These are phyloP conservation scores for Pyrrhia umbra DNA, from an alignment of 2,888 invertebrate species.

Conservation along the genomic window DNA sequence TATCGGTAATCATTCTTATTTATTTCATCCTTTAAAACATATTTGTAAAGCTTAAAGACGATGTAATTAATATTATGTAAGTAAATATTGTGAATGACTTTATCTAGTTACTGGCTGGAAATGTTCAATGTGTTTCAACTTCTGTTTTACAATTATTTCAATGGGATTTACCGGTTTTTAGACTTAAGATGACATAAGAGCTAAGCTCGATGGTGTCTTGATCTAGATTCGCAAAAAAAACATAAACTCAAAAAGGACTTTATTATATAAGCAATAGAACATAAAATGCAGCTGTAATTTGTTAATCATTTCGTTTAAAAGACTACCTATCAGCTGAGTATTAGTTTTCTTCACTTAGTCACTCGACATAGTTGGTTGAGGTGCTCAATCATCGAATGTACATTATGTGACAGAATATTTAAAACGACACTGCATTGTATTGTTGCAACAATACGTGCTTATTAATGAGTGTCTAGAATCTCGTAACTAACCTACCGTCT, in stretches of 20 bases:
- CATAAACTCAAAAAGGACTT: background rate
- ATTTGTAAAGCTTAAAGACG: background rate
- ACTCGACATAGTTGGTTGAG: conserved; percentile 56
- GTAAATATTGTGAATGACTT: no score
- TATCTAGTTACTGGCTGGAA: background rate
- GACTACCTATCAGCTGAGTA: no score
- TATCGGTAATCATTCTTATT: conserved; percentile 33
- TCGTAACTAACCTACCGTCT: background rate
- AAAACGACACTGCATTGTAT: conserved; percentile 54
- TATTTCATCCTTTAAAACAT: conserved; percentile 33
- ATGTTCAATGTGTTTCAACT: background rate
- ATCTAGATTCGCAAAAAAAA: background rate
- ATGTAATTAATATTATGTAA: conserved; percentile 9
- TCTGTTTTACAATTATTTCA: no score
- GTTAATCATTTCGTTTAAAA: background rate
- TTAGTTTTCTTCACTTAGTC: conserved; percentile 33
- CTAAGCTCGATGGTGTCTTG: no score
- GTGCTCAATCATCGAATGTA: conserved; percentile 50
- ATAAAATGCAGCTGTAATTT: background rate
- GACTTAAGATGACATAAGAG: no score
- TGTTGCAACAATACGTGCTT: conserved; percentile 44
- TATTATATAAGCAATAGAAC: background rate
- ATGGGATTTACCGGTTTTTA: no score
- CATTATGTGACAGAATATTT: conserved; percentile 47
- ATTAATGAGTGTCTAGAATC: conserved; percentile 34